These are phyloP conservation scores for Caenorhabditis panamensis DNA, from an alignment of 2,888 invertebrate genomes.

Conservation along the genomic window DNA sequence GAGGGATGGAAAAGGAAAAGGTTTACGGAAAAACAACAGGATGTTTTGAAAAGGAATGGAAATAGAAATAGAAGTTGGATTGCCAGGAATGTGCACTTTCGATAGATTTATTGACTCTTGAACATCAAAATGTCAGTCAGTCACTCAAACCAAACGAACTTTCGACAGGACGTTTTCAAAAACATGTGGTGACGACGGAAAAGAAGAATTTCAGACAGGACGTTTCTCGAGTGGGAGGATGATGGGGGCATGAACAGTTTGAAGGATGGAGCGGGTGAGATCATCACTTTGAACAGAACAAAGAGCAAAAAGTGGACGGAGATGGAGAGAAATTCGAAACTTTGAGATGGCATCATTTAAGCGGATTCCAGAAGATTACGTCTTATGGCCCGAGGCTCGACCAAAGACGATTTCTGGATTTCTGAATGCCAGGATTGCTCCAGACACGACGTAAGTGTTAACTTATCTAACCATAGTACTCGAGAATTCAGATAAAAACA, in stretches of 20 bases:
- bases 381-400: not conserved
- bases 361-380: conserved; percentile 33
- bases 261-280: conserved; percentile 11
- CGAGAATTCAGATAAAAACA: conserved; percentile 7
- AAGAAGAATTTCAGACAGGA: conserved; percentile 34
- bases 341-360: conserved; percentile 46
- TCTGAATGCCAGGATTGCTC: not conserved
- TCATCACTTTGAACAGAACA: conserved; percentile 20
- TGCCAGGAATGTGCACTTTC: conserved; percentile 17
- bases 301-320: conserved; percentile 3
- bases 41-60: conserved; percentile 10
- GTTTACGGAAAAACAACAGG: not conserved
- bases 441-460: not conserved
- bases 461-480: conserved; percentile 4
- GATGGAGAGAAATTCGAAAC: conserved; percentile 44
- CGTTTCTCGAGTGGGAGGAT: conserved; percentile 45
- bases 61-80: conserved; percentile 13
- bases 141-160: conserved; percentile 39
- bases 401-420: not conserved
- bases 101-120: conserved; percentile 34
- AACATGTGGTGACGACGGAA: conserved; percentile 33
- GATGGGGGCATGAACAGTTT: not conserved
- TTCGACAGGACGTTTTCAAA: conserved; percentile 19
- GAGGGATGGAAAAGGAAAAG: not conserved
- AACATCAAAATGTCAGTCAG: conserved; percentile 37